phyloP scores from a whole-genome alignment of 1,140 invertebrate genomes.

The Drosophila elegans region DNA sequence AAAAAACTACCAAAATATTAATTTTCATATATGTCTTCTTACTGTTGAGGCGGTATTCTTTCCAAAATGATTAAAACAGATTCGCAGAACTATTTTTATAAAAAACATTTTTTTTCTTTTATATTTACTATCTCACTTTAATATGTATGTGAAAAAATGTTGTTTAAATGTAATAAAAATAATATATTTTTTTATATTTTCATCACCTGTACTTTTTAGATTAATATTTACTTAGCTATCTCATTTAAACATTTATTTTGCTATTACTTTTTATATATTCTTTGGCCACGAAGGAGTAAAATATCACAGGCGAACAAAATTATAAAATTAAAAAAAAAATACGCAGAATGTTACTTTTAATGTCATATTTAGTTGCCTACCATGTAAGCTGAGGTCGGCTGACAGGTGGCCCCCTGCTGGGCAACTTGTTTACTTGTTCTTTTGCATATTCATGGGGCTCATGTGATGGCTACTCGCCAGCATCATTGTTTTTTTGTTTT shows the following conservation, averaged over 20 bases:
- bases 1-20: background rate
- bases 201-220: too few relatives aligned
- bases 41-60: too few relatives aligned
- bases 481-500: constrained; percentile 15
- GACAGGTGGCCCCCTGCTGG: constrained; percentile 3
- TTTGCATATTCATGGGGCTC: constrained; percentile 46
- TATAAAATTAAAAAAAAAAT: background rate
- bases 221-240: too few relatives aligned
- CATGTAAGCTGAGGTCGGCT: background rate
- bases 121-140: background rate
- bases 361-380: background rate
- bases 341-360: background rate
- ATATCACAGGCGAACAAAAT: background rate
- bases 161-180: too few relatives aligned
- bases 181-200: too few relatives aligned
- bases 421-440: constrained; percentile 40
- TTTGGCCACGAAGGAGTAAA: too few relatives aligned
- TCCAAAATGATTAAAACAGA: too few relatives aligned
- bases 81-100: background rate
- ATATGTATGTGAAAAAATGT: too few relatives aligned
- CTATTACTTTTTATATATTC: too few relatives aligned
- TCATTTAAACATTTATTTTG: too few relatives aligned
- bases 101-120: background rate
- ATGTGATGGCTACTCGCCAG: constrained; percentile 10
- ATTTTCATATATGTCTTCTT: too few relatives aligned